Conservation (phyloP, 2,888 invertebrate species). For the Agonopterix arenella region DNA sequence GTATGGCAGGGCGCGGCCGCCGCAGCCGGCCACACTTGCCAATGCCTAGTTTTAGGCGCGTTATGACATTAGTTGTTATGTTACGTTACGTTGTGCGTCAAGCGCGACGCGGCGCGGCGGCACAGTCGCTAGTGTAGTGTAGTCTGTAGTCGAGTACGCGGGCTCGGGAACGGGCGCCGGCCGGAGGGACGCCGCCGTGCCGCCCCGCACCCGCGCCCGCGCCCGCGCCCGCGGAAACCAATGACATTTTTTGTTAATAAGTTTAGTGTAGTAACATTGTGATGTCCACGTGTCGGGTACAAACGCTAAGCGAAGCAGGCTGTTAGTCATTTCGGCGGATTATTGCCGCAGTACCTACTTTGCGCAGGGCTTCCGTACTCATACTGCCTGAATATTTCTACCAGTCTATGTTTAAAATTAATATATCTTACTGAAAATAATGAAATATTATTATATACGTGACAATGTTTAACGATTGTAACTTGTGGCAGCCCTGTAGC, state of each 20-base stretch:
- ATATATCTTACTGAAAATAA: too few relatives aligned
- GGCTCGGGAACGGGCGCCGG: too few relatives aligned
- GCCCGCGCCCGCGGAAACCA: not conserved
- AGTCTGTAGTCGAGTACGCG: too few relatives aligned
- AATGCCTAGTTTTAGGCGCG: conserved; percentile 62
- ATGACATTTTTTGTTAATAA: conserved; percentile 2
- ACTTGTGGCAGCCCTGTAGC: not conserved
- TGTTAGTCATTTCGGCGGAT: conserved; percentile 4
- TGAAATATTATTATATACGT: too few relatives aligned
- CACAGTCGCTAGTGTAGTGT: too few relatives aligned
- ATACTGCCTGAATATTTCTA: not conserved
- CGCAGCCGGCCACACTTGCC: conserved; percentile 49
- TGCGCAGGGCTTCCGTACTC: not conserved
- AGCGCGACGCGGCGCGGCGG: not conserved
- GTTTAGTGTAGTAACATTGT: conserved; percentile 15
- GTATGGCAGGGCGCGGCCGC: conserved; percentile 15
- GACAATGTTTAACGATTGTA: too few relatives aligned
- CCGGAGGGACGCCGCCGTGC: too few relatives aligned
- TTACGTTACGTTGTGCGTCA: not conserved
- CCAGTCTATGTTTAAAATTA: too few relatives aligned
- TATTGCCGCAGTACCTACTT: not conserved
- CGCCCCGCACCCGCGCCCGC: too few relatives aligned
- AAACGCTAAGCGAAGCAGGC: conserved; percentile 19
- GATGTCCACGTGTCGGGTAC: conserved; percentile 30
- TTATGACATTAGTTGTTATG: conserved; percentile 30